These are phyloP conservation scores for Ranitomeya variabilis DNA, from an alignment of 2,113 vertebrate genomes.

Conservation along the genomic window DNA sequence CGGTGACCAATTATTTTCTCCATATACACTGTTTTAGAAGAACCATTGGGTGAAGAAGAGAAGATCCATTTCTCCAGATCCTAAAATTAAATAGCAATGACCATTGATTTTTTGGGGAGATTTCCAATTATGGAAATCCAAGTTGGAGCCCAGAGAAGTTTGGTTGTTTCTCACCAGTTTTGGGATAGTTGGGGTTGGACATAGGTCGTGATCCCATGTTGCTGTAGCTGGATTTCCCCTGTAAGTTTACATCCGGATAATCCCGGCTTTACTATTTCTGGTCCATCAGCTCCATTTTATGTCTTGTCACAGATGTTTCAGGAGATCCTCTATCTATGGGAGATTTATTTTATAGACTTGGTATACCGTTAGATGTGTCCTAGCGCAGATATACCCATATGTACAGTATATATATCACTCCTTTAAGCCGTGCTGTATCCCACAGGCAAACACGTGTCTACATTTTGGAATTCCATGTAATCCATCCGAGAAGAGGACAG, in stretches of 20 bases:
- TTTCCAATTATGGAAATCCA: no score
- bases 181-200: neutral
- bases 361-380: neutral
- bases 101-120: no score
- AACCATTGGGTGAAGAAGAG: no score
- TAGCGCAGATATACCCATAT: neutral
- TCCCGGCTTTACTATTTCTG: neutral
- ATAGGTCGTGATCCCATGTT: neutral
- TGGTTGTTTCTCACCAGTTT: neutral
- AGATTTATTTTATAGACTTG: constrained; percentile 12
- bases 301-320: constrained; percentile 1
- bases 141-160: no score
- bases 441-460: neutral
- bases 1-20: no score
- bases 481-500: neutral
- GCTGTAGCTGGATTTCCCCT: neutral
- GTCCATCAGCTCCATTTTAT: neutral
- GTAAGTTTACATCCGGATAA: constrained; percentile 9
- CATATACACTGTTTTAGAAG: no score
- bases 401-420: no score
- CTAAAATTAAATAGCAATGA: no score
- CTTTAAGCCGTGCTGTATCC: neutral
- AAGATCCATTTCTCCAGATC: no score
- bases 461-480: neutral
- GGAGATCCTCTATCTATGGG: neutral